Evolutionary conservation across 2,888 invertebrate species (phyloP), one percentile per base, ranked within the genome.

Genomic region (Leucania comma): DNA sequence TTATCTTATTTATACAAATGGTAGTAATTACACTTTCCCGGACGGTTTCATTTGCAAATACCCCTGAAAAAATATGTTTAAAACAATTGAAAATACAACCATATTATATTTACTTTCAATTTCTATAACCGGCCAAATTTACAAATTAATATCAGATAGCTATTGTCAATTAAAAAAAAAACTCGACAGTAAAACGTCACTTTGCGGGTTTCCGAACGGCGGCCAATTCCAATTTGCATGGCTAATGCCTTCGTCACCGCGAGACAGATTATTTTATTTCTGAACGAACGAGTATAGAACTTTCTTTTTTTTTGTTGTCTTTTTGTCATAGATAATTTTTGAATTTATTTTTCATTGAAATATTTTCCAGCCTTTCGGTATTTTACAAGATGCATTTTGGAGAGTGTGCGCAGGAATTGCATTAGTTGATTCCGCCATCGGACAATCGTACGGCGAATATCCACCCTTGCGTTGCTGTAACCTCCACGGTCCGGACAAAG

Each of bases 191-290:
- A 51, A 57, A 74, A 63, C 67, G 81, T 68, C 75, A 74, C 72
- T 81, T 75, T n/a, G 72, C 51, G 75, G 70, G 75, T 74, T 83
- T 75, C 69, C 75, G 72, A 79, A 74, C 80, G 80, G 62, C 81
- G 81, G 83, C 75, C 80, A 86, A 80, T 82, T 80, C 56, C 81
- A 86, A 87, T 86, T 84, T 87, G 78, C 87, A 86, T 86, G 61
- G 68, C 70, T 80, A 86, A 86, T 87, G 77, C 69, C 75, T 75
- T 66, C 86, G 77, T 77, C 81, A 81, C 67, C 73, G 59, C 69
- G 65, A 65, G 71, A 61, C 69, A 71, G 78, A 76, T 75, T 75
- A 81, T 79, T 82, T 76, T 77, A 82, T 85, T 86, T 74, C 68
- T 71, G 77, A 78, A 77, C 75, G 74, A 76, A 68, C 57, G 56